These are phyloP conservation scores for Anoura caudifer DNA, from an alignment of 2,113 vertebrate species.

Conservation along the genomic window DNA sequence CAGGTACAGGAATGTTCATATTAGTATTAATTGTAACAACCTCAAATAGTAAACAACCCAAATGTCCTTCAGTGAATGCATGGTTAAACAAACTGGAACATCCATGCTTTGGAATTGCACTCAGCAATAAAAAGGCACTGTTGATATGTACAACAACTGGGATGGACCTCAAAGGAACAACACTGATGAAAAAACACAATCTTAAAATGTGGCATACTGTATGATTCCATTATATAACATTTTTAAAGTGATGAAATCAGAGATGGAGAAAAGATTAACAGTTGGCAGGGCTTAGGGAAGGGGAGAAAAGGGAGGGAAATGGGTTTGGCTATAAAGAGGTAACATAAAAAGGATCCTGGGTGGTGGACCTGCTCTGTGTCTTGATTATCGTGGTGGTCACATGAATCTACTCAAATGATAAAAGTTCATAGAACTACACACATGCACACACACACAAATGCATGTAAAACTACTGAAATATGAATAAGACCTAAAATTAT, in stretches of 20 bases:
- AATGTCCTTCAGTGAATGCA: background rate
- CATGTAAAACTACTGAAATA: background rate
- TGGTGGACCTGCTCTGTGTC: background rate
- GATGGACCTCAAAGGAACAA: background rate
- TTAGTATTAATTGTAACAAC: background rate
- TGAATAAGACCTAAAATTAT: background rate
- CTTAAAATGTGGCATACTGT: background rate
- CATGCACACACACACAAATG: background rate
- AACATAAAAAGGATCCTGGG: background rate
- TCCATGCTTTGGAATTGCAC: background rate
- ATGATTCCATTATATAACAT: background rate
- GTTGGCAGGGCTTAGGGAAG: too few relatives aligned
- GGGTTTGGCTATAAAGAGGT: background rate
- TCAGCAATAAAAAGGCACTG: background rate
- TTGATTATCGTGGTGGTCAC: background rate
- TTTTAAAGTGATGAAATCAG: background rate
- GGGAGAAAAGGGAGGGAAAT: too few relatives aligned
- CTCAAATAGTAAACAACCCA: background rate
- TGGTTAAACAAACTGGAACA: background rate
- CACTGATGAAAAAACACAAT: background rate
- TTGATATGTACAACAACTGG: background rate
- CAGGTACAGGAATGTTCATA: background rate
- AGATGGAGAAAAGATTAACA: background rate
- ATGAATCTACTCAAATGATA: too few relatives aligned
- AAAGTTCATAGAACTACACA: background rate